Evolutionary conservation across 1,140 invertebrate species (phyloP).

Genomic region (Helicoverpa armigera): DNA sequence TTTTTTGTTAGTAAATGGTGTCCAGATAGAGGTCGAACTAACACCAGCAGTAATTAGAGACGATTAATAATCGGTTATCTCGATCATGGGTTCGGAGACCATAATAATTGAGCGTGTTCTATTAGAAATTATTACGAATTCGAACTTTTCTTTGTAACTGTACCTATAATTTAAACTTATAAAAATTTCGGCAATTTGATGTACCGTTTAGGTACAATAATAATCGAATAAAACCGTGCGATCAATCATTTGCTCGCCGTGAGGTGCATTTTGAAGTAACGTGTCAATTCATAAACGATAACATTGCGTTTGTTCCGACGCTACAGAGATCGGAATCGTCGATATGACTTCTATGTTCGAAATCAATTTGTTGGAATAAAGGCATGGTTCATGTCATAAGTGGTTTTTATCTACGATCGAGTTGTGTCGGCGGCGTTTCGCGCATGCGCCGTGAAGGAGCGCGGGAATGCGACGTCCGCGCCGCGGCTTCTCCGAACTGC

Average conservation of each 20-base stretch:
- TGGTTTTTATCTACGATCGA: slow-evolving; percentile 79
- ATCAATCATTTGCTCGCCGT: slow-evolving; percentile 60
- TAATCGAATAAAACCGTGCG: slow-evolving; percentile 39
- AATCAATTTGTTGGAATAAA: slow-evolving; percentile 83
- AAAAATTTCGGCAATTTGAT: slow-evolving; percentile 34
- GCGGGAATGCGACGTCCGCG: slow-evolving; percentile 64
- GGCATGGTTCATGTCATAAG: slow-evolving; percentile 77
- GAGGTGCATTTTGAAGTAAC: slow-evolving; percentile 59
- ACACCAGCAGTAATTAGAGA: slow-evolving; percentile 86
- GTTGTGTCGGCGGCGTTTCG: slow-evolving; percentile 77
- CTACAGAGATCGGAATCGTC: slow-evolving; percentile 57
- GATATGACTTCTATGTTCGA: slow-evolving; percentile 65
- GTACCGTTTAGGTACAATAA: slow-evolving; percentile 10
- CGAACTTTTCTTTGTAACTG: slow-evolving; percentile 54
- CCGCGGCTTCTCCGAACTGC: slow-evolving; percentile 75
- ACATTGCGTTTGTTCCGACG: slow-evolving; percentile 56
- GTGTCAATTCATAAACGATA: slow-evolving; percentile 66
- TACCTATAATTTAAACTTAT: slow-evolving; percentile 37
- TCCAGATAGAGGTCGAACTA: slow-evolving; percentile 83
- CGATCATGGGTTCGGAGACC: slow-evolving; percentile 73
- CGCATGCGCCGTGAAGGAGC: slow-evolving; percentile 69
- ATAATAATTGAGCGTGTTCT: slow-evolving; percentile 77
- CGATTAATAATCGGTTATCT: slow-evolving; percentile 86
- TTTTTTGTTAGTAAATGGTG: slow-evolving; percentile 81
- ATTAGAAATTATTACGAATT: slow-evolving; percentile 63